phyloP scores from a whole-genome alignment of 2,113 vertebrate genomes.

The Pantherophis guttatus region DNA sequence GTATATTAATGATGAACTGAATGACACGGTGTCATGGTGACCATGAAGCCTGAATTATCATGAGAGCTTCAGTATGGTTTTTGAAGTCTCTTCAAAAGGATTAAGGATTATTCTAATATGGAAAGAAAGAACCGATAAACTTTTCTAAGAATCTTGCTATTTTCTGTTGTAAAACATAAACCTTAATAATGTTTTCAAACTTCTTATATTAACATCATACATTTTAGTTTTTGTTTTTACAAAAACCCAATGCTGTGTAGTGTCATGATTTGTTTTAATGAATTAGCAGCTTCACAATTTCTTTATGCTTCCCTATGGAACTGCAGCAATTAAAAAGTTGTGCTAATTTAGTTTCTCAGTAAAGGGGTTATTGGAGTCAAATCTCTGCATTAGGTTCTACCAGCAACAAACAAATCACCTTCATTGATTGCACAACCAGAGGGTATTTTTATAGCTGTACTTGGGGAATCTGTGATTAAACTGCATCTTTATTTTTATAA shows the following conservation, averaged over 20 bases:
- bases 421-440: constrained; percentile 65
- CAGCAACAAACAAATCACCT: constrained; percentile 67
- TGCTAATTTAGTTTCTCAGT: constrained; percentile 67
- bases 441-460: constrained; percentile 23
- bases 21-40: not conserved
- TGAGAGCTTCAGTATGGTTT: not conserved
- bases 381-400: constrained; percentile 62
- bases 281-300: constrained; percentile 70
- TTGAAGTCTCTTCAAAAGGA: not conserved
- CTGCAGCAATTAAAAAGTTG: constrained; percentile 72
- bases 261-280: constrained; percentile 62
- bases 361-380: constrained; percentile 68
- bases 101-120: not conserved
- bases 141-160: constrained; percentile 23
- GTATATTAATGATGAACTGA: not conserved
- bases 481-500: constrained; percentile 30
- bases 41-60: not conserved
- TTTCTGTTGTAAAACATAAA: constrained; percentile 26
- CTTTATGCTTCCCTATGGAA: constrained; percentile 64
- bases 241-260: constrained; percentile 56
- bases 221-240: constrained; percentile 54
- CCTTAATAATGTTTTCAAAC: constrained; percentile 38
- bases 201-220: constrained; percentile 4
- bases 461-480: constrained; percentile 33
- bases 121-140: not conserved